phyloP scores from a whole-genome alignment of 2,113 vertebrate genomes.

The Eurystomus gularis region DNA sequence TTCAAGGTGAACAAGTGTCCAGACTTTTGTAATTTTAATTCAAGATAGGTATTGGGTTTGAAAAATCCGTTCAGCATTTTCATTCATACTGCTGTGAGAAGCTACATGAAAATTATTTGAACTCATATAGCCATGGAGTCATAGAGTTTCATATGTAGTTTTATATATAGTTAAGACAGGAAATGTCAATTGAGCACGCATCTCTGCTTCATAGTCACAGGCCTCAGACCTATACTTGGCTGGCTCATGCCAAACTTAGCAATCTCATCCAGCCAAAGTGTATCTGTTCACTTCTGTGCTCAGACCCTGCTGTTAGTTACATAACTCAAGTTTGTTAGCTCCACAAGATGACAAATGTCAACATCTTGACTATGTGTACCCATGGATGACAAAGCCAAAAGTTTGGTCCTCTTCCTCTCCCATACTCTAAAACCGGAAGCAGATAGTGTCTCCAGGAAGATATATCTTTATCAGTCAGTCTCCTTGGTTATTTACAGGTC shows the following conservation, averaged over 20 bases:
- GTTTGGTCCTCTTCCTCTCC: neutral
- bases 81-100: neutral
- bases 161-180: neutral
- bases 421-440: neutral
- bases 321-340: neutral
- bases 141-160: neutral
- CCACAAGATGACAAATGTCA: neutral
- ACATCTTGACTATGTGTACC: neutral
- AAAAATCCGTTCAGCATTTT: neutral
- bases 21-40: neutral
- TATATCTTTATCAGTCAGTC: neutral
- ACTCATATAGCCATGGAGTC: neutral
- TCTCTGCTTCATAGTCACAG: neutral
- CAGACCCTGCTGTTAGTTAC: neutral
- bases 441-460: neutral
- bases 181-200: rapidly evolving
- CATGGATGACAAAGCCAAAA: neutral
- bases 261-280: neutral
- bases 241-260: rapidly evolving
- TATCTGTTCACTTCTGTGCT: neutral
- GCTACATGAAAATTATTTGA: neutral
- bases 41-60: neutral
- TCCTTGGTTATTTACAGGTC: neutral
- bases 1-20: neutral
- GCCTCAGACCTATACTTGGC: neutral